Evolutionary conservation across 2,113 vertebrate species (phyloP).

Genomic region (Phasianus colchicus): DNA sequence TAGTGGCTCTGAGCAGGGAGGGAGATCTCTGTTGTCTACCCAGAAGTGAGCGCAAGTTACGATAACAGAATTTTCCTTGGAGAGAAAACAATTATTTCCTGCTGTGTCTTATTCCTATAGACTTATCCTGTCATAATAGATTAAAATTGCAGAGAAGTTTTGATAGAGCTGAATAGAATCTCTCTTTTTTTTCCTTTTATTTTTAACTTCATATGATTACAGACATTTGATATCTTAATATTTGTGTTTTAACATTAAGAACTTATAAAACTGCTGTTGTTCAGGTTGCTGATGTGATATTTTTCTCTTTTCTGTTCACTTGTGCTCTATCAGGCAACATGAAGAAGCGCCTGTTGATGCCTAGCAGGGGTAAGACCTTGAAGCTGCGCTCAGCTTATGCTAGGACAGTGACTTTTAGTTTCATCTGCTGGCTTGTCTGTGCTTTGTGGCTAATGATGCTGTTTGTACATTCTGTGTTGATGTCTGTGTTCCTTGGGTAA

Average conservation of each 20-base stretch:
- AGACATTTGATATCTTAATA: slow-evolving; percentile 9
- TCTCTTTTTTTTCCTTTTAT: background rate
- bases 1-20: background rate
- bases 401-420: slow-evolving; percentile 70
- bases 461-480: slow-evolving; percentile 67
- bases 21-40: background rate
- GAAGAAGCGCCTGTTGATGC: slow-evolving; percentile 90
- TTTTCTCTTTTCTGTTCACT: slow-evolving; percentile 78
- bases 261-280: slow-evolving; percentile 51
- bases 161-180: background rate
- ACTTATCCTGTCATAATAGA: background rate
- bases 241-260: slow-evolving; percentile 58
- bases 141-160: background rate
- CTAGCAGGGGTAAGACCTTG: slow-evolving; percentile 86
- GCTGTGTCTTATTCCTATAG: background rate
- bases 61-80: background rate
- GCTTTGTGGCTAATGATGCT: slow-evolving; percentile 70
- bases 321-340: slow-evolving; percentile 83
- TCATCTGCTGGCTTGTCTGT: slow-evolving; percentile 74
- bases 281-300: slow-evolving; percentile 73
- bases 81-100: background rate
- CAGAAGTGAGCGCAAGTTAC: background rate
- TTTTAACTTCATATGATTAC: background rate
- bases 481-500: slow-evolving; percentile 68
- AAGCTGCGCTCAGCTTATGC: slow-evolving; percentile 64